Base-by-base conservation (phyloP, 2,888 invertebrate genomes). In the Perizoma affinitatum region DNA sequence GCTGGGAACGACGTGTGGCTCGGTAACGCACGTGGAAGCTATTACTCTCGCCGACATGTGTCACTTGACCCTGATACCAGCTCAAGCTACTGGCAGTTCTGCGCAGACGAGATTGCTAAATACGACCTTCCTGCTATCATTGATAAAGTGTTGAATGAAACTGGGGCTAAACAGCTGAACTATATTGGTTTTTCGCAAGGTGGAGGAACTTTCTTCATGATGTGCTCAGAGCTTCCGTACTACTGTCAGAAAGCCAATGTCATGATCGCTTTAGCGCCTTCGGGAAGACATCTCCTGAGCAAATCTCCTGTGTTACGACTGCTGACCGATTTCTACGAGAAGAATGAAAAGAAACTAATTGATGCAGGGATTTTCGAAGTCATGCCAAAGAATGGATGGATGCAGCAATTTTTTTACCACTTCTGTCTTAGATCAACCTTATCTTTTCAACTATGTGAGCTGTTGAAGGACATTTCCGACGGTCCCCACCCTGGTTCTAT, bases 111-210 rank as follows among this genome's bases (percentile, higher is more conserved):
- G 76, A 96, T 97, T 75, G 96, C 95, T 0, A 77, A 87, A 22
- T 94, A 93, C 70, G 98, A 98, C 80, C 73, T 97, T 3, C 97
- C 98, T 3, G 95, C 96, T 0, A 78, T 78, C 47, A 74, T 89
- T 0, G 86, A 90, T 58, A 84, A 85, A 41, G 78, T 89, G 0
- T 56, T 88, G 7, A 59, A 74, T 1, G 58, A 74, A 4, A 86
- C 87, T 0, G 66, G 71, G 1, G 61, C 67, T 2, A 59, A 70
- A 0, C 83, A 80, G 35, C 50, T 90, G 33, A 84, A 85, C 42
- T 88, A 82, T 35, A 94, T 96, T 7, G 97, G 97, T 0, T 96
- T 96, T 76, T 97, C 96, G 0, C 94, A 94, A 80, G 97, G 97
- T 4, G 94, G 94, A 0, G 94, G 95, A 0, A 82, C 85, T 4